Evolutionary conservation across 2,113 vertebrate genomes (phyloP), one percentile per base, ranked within the genome.

Genomic region (Bungarus multicinctus): DNA sequence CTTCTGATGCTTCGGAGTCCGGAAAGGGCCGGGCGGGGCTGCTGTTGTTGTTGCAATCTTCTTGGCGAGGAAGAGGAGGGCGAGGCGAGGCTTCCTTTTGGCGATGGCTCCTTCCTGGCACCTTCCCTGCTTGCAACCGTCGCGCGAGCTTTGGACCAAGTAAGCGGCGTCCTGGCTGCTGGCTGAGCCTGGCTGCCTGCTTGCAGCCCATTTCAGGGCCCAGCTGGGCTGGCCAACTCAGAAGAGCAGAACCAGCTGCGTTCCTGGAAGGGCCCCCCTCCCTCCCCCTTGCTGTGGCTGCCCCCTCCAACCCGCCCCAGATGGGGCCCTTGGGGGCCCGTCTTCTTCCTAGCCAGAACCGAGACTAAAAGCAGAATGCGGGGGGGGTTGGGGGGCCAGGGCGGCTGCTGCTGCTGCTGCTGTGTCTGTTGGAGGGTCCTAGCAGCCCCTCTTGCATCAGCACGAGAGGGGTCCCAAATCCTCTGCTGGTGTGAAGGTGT

Each of bases 401-500:
- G 2, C 57, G 1, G 57, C 55, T 58, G 57, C 57, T 52, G 50
- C 50, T 7, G 5, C 47, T 1, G 47, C 43, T 43, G 43, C 43
- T 43, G 43, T 43, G 20, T 57, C 22, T 1, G 58, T 12, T 12
- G 27, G 58, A 12, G 30, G 27, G 3, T 27, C 1, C 58, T 1
- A 12, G 58, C 27, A 60, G 58, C 27, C 60, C 11, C 60, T 4
- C 30, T 69, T n/a, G 5, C 14, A 16, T 69, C 30, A n/a, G 30
- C 60, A 30, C 0, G 58, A 12, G 10, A 5, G 4, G 4, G 30
- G n/a, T 2, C 12, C 12, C 27, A n/a, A 5, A 30, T 14, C 60
- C 60, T n/a, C n/a, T n/a, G n/a, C n/a, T 47, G 47, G 47, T 47
- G 6, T 47, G 0, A 6, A 5, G 47, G 47, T 6, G 47, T 47